These are phyloP conservation scores for Brenthis hecate DNA, from an alignment of 2,888 invertebrate genomes.

Conservation along the genomic window DNA sequence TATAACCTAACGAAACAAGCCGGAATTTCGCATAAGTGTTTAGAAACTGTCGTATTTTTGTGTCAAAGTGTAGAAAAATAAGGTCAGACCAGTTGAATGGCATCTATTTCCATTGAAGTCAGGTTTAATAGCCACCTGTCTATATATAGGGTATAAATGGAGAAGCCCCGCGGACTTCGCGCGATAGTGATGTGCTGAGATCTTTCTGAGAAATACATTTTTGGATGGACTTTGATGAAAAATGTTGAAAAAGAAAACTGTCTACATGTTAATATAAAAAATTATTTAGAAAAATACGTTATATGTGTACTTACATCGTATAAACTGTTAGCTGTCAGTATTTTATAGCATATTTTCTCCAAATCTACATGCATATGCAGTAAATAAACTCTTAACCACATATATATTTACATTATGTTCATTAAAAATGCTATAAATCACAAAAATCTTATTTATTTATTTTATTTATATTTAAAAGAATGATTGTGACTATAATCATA, in stretches of 20 bases:
- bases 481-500: no score
- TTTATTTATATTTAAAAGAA: no score
- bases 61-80: conserved; percentile 38
- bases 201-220: conserved; percentile 24
- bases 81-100: conserved; percentile 41
- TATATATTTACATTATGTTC: no score
- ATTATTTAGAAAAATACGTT: no score
- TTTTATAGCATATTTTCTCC: no score
- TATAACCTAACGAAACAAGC: conserved; percentile 11
- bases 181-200: conserved; percentile 31
- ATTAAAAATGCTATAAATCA: no score
- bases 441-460: no score
- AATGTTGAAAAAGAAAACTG: background rate
- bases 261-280: no score
- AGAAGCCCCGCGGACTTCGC: conserved; percentile 34
- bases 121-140: conserved; percentile 38
- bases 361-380: no score
- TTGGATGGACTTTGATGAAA: conserved; percentile 20
- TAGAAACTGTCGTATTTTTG: conserved; percentile 35
- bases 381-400: no score
- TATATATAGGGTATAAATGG: conserved; percentile 39
- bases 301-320: no score
- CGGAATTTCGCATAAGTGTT: conserved; percentile 27
- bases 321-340: no score
- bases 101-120: conserved; percentile 38